A percentile compares a stretch with the other conserved stretches of the same genome.
phyloP scores from a whole-genome alignment of 2,888 invertebrate genomes.

The Papilio protenor region DNA sequence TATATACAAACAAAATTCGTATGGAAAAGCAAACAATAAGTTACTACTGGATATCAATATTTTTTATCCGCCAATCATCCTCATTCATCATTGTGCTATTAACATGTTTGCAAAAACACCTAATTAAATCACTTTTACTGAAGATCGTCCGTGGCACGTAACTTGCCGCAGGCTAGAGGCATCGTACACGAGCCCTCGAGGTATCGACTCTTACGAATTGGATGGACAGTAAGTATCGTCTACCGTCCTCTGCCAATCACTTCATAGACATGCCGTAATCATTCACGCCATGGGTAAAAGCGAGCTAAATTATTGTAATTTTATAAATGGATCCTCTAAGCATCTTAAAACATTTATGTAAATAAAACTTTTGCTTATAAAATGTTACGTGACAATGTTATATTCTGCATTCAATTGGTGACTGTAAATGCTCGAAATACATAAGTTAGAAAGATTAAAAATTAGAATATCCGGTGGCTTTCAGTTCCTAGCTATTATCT shows the following conservation, averaged over 20 bases:
- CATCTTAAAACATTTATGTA: not conserved
- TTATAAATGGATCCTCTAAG: slow-evolving; percentile 11
- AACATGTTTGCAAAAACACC: not conserved
- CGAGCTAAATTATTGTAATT: slow-evolving; percentile 29
- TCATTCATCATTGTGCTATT: not conserved
- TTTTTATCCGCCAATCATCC: no score
- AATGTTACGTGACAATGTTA: not conserved
- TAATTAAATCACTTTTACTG: slow-evolving; percentile 20
- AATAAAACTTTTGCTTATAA: not conserved
- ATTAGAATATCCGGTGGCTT: not conserved
- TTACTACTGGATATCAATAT: no score
- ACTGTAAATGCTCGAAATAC: not conserved
- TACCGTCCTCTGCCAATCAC: slow-evolving; percentile 42
- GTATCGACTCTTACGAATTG: slow-evolving; percentile 17
- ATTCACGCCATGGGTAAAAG: slow-evolving; percentile 25
- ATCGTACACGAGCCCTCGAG: slow-evolving; percentile 23
- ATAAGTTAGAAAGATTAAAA: not conserved
- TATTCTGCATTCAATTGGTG: not conserved
- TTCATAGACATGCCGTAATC: slow-evolving; percentile 32
- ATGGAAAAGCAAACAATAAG: no score
- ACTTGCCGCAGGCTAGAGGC: slow-evolving; percentile 24
- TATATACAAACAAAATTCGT: not conserved
- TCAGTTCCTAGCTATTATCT: not conserved
- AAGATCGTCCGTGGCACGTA: slow-evolving; percentile 9
- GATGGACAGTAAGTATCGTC: slow-evolving; percentile 43